Evolutionary conservation across 92 coral and sea anemone genomes (phyloP), one percentile per base, ranked within the genome.

Genomic region (Scolanthus callimorphus): DNA sequence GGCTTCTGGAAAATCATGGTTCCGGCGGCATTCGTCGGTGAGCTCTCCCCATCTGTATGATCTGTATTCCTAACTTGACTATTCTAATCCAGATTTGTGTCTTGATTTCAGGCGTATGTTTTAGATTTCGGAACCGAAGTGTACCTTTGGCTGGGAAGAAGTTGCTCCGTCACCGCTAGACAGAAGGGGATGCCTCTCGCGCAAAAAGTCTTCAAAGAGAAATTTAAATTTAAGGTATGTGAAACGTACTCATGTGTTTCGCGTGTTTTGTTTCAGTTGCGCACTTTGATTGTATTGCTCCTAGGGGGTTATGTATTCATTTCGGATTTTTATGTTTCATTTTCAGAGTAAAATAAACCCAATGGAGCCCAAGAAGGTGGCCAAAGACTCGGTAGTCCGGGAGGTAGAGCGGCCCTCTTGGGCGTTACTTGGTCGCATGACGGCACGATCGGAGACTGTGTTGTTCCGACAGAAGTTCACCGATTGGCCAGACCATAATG

Each of bases 371-470:
- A 71, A 67, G 60, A 72, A 65, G 9, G 59, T 52, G 52, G 55
- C 68, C 3, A 85, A 77, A 1, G 82, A 55, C 21, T 66, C 47
- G 6, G 65, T 60, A 49, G 56, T 48, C 22, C 73, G 51, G 2
- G 80, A 73, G 51, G 84, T 84, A 0, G 67, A 57, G 27, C 84
- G 98, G 10, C 98, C 98, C 0, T 60, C 82, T n/a, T 92, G 98
- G 98, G 96, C 98, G 0, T 56, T 92, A 59, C 86, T 92, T 57
- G 98, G 98, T 0, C 79, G 98, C 25, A 92, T 92, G 98, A 92
- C 98, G 2, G 96, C 90, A n/a, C 86, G 96, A 1, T 85, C 98
- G 1, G 98, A 92, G 77, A 92, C 98, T 1, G 91, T 92, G 0
- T 62, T 92, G 53, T 92, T 92, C 28, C 75, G 95, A 46, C 83